Evolutionary conservation across 2,113 vertebrate species (phyloP).

Genomic region (Tapirus terrestris): DNA sequence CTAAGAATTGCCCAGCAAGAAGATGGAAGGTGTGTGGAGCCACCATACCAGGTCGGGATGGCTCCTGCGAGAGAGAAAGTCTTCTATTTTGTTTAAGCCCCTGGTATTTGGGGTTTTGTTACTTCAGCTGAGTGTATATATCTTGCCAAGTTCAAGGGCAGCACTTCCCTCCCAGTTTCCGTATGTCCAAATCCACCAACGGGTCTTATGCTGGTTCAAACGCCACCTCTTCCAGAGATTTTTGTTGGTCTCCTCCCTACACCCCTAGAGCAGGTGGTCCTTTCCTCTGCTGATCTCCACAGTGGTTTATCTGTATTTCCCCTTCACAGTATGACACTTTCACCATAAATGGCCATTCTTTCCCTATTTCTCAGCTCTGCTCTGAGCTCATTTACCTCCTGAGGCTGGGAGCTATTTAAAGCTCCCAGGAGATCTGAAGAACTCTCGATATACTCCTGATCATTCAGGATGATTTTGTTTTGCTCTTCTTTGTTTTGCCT

Average conservation of each 20-base stretch:
- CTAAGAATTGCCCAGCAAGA: background rate
- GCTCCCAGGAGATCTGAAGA: conserved; percentile 50
- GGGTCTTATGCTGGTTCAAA: background rate
- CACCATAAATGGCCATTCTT: background rate
- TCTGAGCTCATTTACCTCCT: conserved; percentile 66
- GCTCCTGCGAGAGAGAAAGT: background rate
- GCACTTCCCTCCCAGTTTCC: background rate
- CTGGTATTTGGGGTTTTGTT: background rate
- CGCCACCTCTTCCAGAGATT: background rate
- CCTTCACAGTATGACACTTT: background rate
- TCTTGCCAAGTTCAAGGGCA: background rate
- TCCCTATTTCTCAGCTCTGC: background rate
- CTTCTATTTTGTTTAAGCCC: background rate
- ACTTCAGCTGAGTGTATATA: background rate
- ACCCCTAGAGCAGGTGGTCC: background rate
- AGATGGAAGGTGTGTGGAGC: background rate
- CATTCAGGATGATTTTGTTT: background rate
- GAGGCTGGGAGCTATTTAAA: conserved; percentile 59
- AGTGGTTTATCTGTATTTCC: background rate
- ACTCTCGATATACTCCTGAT: conserved; percentile 35
- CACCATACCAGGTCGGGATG: background rate
- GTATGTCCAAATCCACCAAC: too few species aligned
- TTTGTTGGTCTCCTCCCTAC: background rate
- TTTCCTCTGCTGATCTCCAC: background rate
- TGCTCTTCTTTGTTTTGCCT: conserved; percentile 22